A percentile compares a stretch with the other conserved stretches of the same genome.
phyloP scores from a whole-genome alignment of 2,113 vertebrate genomes.

The Gymnarchus niloticus region DNA sequence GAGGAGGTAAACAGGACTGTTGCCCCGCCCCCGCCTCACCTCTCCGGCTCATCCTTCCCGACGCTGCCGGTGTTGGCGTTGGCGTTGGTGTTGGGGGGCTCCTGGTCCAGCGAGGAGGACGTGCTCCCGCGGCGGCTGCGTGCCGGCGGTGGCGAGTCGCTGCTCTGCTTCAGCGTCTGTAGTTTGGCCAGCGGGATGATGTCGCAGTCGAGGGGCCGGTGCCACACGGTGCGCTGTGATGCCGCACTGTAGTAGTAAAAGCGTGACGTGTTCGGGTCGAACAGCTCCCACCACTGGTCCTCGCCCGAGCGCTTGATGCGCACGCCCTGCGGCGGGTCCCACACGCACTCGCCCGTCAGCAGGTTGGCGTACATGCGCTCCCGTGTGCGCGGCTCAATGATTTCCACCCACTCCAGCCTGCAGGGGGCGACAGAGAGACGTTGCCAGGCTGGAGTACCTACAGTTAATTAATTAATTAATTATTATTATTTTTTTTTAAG shows the following conservation, averaged over 20 bases:
- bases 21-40: slow-evolving; percentile 40
- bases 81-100: slow-evolving; percentile 44
- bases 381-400: slow-evolving; percentile 93
- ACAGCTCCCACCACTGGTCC: slow-evolving; percentile 98
- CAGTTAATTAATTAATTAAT: not conserved
- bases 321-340: slow-evolving; percentile 87
- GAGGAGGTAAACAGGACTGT: not conserved
- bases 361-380: slow-evolving; percentile 99
- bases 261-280: slow-evolving; percentile 91
- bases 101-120: slow-evolving; percentile 86
- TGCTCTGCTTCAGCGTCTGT: slow-evolving; percentile 94
- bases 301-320: slow-evolving; percentile 88
- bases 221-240: slow-evolving; percentile 92
- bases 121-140: slow-evolving; percentile 60
- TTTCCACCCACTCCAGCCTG: slow-evolving; percentile 98
- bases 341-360: slow-evolving; percentile 91
- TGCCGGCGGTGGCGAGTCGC: slow-evolving; percentile 55
- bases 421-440: slow-evolving; percentile 2
- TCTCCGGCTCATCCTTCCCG: slow-evolving; percentile 55
- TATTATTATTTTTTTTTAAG: not conserved
- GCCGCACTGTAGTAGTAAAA: slow-evolving; percentile 98
- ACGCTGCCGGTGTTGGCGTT: not conserved
- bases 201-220: slow-evolving; percentile 86
- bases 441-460: not conserved
- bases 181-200: slow-evolving; percentile 95